Base-by-base conservation (phyloP, 2,113 vertebrate species). In the Oryzias melastigma region DNA sequence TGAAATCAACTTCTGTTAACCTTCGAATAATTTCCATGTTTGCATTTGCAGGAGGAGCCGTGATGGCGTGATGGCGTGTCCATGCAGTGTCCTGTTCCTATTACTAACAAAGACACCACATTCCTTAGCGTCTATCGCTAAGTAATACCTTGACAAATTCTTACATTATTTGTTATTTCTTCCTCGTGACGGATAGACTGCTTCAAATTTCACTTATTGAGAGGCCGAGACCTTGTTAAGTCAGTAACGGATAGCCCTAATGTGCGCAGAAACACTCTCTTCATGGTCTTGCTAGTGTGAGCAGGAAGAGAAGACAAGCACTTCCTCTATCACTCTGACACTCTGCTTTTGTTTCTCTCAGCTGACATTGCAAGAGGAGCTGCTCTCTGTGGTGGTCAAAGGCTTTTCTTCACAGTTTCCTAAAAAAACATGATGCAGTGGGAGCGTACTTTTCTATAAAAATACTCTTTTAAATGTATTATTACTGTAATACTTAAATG, bases 221-320 rank as follows among this genome's bases (percentile, higher is more conserved):
- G 63, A 5, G 71, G 66, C 64, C 17, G 62, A 81, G 58, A 71
- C 73, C 56, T 75, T 84, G 76, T 84, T 77, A 85, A 64, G 66
- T 81, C 75, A 81, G 93, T 93, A 95, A 94, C 70, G 14, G 83
- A 93, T 93, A 91, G 75, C 66, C 55, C 58, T 50, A 47, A 61
- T 75, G 65, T 77, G 81, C 53, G 51, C 18, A 44, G 74, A 90
- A 86, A 93, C 82, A 75, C 77, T 84, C 82, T 83, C 85, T 82
- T 87, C 63, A 82, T 83, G 83, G 85, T 59, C 22, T 57, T 85
- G 90, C 90, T 85, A 80, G 75, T 67, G 73, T 81, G 80, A 86
- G 87, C 67, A 83, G 86, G 85, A 84, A 78, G 82, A 74, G 73
- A 75, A 83, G 85, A 77, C 87, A 85, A 84, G 88, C 89, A 92